Evolutionary conservation across 2,113 vertebrate species (phyloP).

Genomic region (Chauna torquata): DNA sequence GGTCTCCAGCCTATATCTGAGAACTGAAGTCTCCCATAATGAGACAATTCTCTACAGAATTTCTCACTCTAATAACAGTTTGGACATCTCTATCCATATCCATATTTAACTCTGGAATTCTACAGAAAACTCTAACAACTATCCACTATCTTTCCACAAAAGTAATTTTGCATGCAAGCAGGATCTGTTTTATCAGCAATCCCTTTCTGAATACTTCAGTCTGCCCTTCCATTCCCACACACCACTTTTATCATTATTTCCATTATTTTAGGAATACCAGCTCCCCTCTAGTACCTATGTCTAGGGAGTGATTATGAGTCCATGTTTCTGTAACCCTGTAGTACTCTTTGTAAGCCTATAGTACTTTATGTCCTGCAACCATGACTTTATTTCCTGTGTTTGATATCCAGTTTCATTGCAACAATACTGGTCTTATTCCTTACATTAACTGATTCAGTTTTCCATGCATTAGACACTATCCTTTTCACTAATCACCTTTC

Average conservation of each 20-base stretch:
- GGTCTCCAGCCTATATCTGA: background rate
- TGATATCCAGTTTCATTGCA: background rate
- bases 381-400: background rate
- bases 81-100: slow-evolving; percentile 10
- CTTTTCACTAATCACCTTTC: background rate
- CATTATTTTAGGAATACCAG: background rate
- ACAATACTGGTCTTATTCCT: background rate
- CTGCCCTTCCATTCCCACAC: background rate
- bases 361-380: background rate
- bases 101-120: slow-evolving; percentile 46
- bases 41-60: slow-evolving; percentile 14
- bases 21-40: background rate
- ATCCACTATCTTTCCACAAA: background rate
- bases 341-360: background rate
- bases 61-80: background rate
- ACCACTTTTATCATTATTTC: background rate
- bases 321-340: background rate
- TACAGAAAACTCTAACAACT: background rate
- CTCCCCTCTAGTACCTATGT: background rate
- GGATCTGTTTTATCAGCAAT: background rate
- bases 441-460: background rate
- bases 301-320: background rate
- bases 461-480: background rate
- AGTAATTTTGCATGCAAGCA: slow-evolving; percentile 35
- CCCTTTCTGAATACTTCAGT: background rate